Conservation (phyloP, 2,888 invertebrate species). For the Meganola albula region DNA sequence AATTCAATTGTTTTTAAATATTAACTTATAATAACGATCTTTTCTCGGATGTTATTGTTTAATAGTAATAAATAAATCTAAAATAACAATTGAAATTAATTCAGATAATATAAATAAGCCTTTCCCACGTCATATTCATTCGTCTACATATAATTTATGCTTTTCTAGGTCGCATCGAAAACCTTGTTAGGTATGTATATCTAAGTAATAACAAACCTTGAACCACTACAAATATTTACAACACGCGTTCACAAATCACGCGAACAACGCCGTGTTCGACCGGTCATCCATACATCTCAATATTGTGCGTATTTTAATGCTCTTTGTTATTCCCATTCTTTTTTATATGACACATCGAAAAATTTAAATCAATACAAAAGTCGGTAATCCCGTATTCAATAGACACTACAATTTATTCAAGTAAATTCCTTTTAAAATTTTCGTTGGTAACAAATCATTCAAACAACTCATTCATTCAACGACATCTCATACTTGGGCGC, state of each 20-base stretch:
- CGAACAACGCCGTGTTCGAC: constrained; percentile 46
- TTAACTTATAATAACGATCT: too few species aligned
- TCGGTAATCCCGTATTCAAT: too few species aligned
- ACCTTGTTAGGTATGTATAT: too few species aligned
- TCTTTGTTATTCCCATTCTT: too few species aligned
- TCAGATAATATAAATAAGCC: too few species aligned
- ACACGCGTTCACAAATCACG: constrained; percentile 33
- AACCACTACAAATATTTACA: constrained; percentile 43
- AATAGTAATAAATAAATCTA: too few species aligned
- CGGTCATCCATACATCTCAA: constrained; percentile 35
- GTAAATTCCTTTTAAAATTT: background rate
- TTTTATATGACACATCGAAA: too few species aligned
- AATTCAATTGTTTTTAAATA: too few species aligned
- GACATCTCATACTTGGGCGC: constrained; percentile 6
- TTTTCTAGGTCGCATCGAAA: constrained; percentile 17
- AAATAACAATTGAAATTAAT: too few species aligned
- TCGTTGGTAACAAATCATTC: constrained; percentile 6
- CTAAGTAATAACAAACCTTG: constrained; percentile 37
- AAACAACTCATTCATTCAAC: constrained; percentile 10
- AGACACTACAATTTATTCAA: background rate
- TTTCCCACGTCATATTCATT: too few species aligned
- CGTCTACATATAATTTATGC: constrained; percentile 8
- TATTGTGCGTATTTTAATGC: constrained; percentile 41
- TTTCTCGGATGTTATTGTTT: too few species aligned
- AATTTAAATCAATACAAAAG: too few species aligned